Base-by-base conservation (phyloP, 2,113 vertebrate species). In the Hystrix brachyura region DNA sequence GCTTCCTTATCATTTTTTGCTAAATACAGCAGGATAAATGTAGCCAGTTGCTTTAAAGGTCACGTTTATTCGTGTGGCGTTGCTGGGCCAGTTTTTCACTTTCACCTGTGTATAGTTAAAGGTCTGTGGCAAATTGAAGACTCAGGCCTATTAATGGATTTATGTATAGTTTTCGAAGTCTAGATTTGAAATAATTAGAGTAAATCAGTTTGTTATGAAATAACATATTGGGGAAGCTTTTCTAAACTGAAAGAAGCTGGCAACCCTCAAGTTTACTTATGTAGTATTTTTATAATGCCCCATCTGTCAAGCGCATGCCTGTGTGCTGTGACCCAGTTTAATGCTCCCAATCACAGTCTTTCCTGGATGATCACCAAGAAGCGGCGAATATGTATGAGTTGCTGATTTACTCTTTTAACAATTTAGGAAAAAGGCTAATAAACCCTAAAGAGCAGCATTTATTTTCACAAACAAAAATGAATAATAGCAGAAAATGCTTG, bases 371-470 rank as follows among this genome's bases (percentile, higher is more conserved):
- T 91, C 60, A 93, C 27, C 48, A 32, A 72, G 55, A 95, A 86
- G n/a, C 19, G 3, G n/a, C 67, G 8, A 95, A 27, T 38, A n/a
- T 46, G 15, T 8, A 32, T 83, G 69, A 57, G 11, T 48, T 90
- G 59, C 81, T 76, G 53, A 82, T 43, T 83, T 69, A 85, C 67
- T 83, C 60, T 60, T 85, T 32, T 55, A 74, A 5, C 48, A 84
- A 96, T n/a, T 97, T 95, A 72, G n/a, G 80, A 95, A 97, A n/a
- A 60, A 84, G 32, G 81, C 46, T 57, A 85, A 34, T 87, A 80
- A 93, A 91, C 12, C 17, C n/a, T 93, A 17, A 83, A 89, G 81
- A 96, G 92, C 51, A 98, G 87, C 78, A 72, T 32, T 94, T 93
- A 67, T 96, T 83, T 96, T 72, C 96, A 92, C 74, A 94, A 91